phyloP scores from a whole-genome alignment of 2,113 vertebrate species.

The Sterrhoptilus dennistouni region DNA sequence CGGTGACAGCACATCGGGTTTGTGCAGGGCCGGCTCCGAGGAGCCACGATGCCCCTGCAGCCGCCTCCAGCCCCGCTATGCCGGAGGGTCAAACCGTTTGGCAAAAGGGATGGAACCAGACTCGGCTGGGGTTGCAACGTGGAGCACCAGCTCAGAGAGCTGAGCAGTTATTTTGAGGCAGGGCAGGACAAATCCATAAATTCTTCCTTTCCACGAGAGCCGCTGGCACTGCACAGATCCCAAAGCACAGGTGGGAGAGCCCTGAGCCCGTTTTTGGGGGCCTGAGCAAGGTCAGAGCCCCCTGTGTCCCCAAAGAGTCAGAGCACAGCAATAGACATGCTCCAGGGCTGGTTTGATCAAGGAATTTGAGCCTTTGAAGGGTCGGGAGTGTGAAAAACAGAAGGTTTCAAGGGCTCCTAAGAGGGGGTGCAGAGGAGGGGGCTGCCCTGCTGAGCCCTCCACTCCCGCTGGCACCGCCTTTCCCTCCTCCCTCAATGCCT shows the following conservation, averaged over 20 bases:
- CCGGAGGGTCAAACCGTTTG: not conserved
- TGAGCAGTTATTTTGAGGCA: not conserved
- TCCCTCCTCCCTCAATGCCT: not conserved
- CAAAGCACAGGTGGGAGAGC: not conserved
- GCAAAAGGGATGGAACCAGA: not conserved
- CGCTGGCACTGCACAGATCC: not conserved
- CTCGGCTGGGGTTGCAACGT: not conserved
- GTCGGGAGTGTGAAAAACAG: not conserved
- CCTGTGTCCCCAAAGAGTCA: not conserved
- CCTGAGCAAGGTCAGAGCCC: not conserved
- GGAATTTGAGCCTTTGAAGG: not conserved
- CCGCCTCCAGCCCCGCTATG: not conserved
- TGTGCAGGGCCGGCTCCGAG: not conserved
- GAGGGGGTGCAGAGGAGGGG: not conserved
- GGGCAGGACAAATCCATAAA: not conserved
- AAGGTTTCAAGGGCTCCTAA: not conserved
- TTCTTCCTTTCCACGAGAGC: not conserved
- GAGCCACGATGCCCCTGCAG: not conserved
- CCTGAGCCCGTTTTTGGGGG: accelerated
- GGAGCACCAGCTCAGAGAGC: not conserved
- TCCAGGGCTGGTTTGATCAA: not conserved
- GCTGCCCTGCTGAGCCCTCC: not conserved
- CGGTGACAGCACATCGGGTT: not conserved
- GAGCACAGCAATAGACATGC: accelerated
- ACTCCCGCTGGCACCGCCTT: accelerated